Evolutionary conservation across 2,888 invertebrate genomes (phyloP).

Genomic region (Orgyia antiqua): DNA sequence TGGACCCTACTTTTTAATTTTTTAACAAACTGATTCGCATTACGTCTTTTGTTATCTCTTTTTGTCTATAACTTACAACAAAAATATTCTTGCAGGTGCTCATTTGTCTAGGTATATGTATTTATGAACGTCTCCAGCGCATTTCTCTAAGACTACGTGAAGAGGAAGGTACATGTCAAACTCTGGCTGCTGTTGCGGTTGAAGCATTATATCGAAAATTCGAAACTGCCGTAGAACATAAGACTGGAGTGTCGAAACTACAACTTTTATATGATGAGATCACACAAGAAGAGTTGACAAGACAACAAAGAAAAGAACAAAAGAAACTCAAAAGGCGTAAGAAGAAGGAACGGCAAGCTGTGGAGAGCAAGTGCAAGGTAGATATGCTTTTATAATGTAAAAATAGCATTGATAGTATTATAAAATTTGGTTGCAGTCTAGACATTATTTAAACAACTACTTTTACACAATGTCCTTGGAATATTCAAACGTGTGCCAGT

Average conservation of each 20-base stretch:
- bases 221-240: conserved; percentile 92
- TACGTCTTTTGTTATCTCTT: too few relatives aligned
- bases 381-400: neutral
- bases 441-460: neutral
- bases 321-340: conserved; percentile 88
- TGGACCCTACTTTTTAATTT: too few relatives aligned
- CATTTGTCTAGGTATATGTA: conserved; percentile 95
- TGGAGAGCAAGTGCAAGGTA: conserved; percentile 67
- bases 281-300: conserved; percentile 90
- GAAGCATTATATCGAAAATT: conserved; percentile 93
- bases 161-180: conserved; percentile 96
- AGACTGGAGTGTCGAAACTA: conserved; percentile 92
- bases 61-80: neutral
- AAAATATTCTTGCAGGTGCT: conserved; percentile 77
- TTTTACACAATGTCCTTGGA: too few relatives aligned
- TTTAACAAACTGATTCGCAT: too few relatives aligned
- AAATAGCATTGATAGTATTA: too few relatives aligned
- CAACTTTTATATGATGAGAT: conserved; percentile 93
- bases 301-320: conserved; percentile 91
- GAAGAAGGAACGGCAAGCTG: conserved; percentile 80
- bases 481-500: too few relatives aligned
- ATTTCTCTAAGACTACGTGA: conserved; percentile 91
- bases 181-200: conserved; percentile 91
- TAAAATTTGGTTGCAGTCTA: too few relatives aligned
- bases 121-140: conserved; percentile 92